These are phyloP conservation scores for Molossus molossus DNA, from an alignment of 2,797 vertebrate species.

Conservation along the genomic window DNA sequence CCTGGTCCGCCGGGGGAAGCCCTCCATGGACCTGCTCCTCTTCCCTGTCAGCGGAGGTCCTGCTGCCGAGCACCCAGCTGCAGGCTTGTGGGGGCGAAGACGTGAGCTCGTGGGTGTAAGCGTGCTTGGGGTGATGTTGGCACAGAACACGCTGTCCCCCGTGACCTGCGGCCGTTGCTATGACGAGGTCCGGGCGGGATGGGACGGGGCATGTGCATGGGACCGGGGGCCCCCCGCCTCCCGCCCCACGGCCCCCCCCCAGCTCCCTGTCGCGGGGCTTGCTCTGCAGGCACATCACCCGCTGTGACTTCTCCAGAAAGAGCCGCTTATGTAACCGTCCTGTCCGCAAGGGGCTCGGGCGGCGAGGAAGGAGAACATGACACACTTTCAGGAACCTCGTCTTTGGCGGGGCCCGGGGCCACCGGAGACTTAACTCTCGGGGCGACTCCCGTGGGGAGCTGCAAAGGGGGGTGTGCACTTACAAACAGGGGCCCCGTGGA, in stretches of 20 bases:
- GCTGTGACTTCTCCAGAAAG: background rate
- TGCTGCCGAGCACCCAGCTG: no score
- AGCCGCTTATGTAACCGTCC: background rate
- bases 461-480: background rate
- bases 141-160: no score
- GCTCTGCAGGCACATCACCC: background rate
- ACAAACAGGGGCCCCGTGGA: no score
- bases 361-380: background rate
- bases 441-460: background rate
- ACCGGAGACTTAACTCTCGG: background rate
- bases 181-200: no score
- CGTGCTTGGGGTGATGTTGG: background rate
- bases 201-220: background rate
- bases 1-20: background rate
- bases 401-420: no score
- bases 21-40: no score
- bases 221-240: background rate
- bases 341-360: background rate
- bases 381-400: no score
- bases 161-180: no score
- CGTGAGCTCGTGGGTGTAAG: background rate
- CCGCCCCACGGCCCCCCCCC: background rate
- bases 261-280: background rate
- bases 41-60: no score
- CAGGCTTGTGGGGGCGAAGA: no score